These are phyloP conservation scores for Pseudomyrmex concolor DNA, from an alignment of 1,140 invertebrate genomes.

Conservation along the genomic window DNA sequence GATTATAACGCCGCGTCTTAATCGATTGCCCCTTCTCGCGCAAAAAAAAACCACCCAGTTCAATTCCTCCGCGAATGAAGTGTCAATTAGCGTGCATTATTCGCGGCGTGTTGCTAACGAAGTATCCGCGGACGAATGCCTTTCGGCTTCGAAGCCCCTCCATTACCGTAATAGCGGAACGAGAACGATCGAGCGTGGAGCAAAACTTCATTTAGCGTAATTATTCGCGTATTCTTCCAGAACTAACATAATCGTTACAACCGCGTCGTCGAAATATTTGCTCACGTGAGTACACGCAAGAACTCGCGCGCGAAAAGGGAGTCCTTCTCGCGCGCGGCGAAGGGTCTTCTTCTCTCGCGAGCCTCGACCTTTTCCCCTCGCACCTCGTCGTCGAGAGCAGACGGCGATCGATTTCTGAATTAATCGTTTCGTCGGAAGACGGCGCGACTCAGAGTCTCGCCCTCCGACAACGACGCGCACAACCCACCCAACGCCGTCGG, in stretches of 20 bases:
- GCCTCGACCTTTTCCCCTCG: background rate
- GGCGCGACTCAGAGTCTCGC: conserved; percentile 18
- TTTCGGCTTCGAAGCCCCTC: background rate
- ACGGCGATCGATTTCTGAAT: conserved; percentile 45
- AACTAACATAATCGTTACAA: background rate
- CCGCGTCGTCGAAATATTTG: conserved; percentile 9
- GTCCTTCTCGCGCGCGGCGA: background rate
- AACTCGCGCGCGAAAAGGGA: too few species aligned
- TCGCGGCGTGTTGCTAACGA: background rate
- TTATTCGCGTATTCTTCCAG: conserved; percentile 25
- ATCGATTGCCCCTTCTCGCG: background rate
- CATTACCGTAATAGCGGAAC: conserved; percentile 30
- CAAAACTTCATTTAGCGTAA: conserved; percentile 21
- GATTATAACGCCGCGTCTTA: background rate
- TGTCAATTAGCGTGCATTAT: conserved; percentile 16
- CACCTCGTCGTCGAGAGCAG: background rate
- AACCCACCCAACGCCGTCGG: background rate
- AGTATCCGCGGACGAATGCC: background rate
- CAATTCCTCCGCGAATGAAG: background rate
- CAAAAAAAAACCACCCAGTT: background rate
- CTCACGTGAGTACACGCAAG: background rate
- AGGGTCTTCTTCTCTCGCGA: background rate
- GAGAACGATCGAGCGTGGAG: background rate
- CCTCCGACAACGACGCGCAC: background rate
- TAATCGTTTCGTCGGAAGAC: conserved; percentile 48